Percentiles rank a stretch among this genome's conserved stretches.
Conservation (phyloP, 2,113 vertebrate genomes). For the Semnopithecus entellus region DNA sequence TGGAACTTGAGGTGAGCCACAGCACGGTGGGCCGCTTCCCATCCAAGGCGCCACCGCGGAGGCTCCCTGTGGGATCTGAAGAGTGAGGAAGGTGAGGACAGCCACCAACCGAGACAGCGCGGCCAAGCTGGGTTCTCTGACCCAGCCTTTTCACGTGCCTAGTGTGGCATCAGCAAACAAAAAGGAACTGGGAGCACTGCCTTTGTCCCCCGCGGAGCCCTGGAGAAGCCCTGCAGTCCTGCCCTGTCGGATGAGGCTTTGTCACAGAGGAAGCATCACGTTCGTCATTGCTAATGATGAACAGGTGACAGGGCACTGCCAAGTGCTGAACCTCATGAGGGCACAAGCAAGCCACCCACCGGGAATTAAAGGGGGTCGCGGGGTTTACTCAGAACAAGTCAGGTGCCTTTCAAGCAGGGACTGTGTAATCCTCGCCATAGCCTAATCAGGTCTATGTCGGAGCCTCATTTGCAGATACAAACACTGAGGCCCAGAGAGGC, state of each 20-base stretch:
- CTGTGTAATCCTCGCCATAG: background rate
- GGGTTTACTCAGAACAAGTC: background rate
- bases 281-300: background rate
- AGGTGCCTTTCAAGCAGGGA: background rate
- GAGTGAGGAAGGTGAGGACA: background rate
- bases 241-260: background rate
- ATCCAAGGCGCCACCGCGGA: accelerated
- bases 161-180: background rate
- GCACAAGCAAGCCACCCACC: background rate
- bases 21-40: background rate
- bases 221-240: accelerated
- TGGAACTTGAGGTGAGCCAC: background rate
- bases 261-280: background rate
- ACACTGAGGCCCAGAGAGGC: background rate
- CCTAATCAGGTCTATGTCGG: background rate
- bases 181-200: background rate
- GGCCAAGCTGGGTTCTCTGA: background rate
- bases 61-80: background rate
- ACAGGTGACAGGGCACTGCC: background rate
- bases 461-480: background rate
- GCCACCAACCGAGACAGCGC: background rate
- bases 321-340: too few relatives aligned
- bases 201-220: background rate
- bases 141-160: too few relatives aligned
- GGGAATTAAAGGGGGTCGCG: background rate